Evolutionary conservation across 2,888 invertebrate species (phyloP), one percentile per base, ranked within the genome.

Genomic region (Andrena minutula): DNA sequence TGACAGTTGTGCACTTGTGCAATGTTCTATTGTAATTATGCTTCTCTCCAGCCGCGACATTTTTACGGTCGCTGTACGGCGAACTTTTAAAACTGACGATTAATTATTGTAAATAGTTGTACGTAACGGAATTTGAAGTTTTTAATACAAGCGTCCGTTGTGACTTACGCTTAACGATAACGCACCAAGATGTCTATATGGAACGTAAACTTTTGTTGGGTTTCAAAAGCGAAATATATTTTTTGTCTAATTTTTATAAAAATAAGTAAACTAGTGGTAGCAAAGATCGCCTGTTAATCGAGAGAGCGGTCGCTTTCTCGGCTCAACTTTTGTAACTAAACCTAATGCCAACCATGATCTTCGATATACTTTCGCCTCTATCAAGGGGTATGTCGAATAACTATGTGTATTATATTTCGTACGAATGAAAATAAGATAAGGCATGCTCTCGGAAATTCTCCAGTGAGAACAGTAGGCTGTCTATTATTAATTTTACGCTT

Each of bases 361-460:
- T 12, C 60, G 20, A 23, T 35, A n/a, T 53, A 66, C 16, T 56
- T 71, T 28, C 3, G 47, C 41, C 64, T 53, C 53, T 56, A 58
- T 12, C 72, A 80, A 64, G 47, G 30, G 35, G 49, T 65, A 60
- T 49, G 47, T 41, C 20, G 70, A 71, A 49, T 81, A 80, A 70
- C 66, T 49, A 41, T 71, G 60, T 49, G 58, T 75, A 74, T 65
- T 71, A 64, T 65, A 73, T 78, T 10, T 53, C 20, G 56, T 75
- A 75, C 26, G 72, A 73, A 56, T 73, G 82, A 88, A 88, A 90
- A 84, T 89, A 89, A 91, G 88, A 86, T 89, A 91, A 92, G 90
- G 90, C 91, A 90, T 91, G 88, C 91, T 89, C 75, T 86, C 71
- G 83, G 85, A 82, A 80, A 82, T 75, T 64, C 12, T 49, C 73